These are phyloP conservation scores for Crypturellus tataupa DNA, from an alignment of 2,797 vertebrate species.

Conservation along the genomic window DNA sequence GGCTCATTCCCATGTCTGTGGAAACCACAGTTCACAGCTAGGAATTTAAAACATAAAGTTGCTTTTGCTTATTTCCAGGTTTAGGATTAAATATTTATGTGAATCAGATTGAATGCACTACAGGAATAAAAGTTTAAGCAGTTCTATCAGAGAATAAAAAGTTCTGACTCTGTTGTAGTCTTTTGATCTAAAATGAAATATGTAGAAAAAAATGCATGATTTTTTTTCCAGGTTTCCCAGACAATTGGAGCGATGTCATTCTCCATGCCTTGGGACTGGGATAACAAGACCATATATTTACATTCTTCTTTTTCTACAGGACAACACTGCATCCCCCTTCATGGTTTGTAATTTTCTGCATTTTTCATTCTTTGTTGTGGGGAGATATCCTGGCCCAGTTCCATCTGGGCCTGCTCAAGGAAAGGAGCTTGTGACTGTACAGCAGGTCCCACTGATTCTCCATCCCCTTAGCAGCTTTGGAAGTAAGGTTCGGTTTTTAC, in stretches of 20 bases:
- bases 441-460: neutral
- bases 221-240: slow-evolving; percentile 81
- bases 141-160: neutral
- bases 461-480: neutral
- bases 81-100: neutral
- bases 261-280: slow-evolving; percentile 77
- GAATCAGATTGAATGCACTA: neutral
- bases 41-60: neutral
- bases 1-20: neutral
- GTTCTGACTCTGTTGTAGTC: neutral
- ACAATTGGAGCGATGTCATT: slow-evolving; percentile 79
- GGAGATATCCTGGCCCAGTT: neutral
- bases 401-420: neutral
- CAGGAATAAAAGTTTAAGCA: neutral
- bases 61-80: neutral
- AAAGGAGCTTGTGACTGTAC: fast-evolving
- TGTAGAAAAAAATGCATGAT: neutral
- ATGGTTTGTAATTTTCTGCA: slow-evolving; percentile 80
- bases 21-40: neutral
- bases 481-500: neutral
- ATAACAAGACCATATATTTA: slow-evolving; percentile 70
- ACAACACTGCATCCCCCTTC: slow-evolving; percentile 86
- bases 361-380: fast-evolving
- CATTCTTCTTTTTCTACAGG: slow-evolving; percentile 83
- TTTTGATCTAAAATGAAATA: fast-evolving